Conservation (phyloP, 2,797 vertebrate genomes). For the Chiroxiphia lanceolata region DNA sequence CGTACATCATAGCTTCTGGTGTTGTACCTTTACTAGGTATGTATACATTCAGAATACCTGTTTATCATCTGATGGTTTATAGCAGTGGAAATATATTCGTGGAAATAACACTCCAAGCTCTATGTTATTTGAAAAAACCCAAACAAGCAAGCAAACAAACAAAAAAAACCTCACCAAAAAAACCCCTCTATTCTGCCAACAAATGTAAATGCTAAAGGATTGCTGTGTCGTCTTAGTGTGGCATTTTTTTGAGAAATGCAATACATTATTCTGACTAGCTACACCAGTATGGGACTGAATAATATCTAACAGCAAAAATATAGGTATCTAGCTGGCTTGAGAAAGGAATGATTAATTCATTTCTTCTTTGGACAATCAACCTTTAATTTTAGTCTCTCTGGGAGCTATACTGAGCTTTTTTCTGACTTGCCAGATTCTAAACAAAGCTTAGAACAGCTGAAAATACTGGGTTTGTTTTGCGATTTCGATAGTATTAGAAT, state of each 20-base stretch:
- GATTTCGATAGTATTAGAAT: not conserved
- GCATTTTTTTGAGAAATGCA: not conserved
- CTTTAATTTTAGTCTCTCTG: not conserved
- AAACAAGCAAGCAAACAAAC: too few relatives aligned
- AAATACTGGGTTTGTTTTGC: not conserved
- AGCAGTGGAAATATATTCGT: not conserved
- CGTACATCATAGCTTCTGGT: conserved; percentile 92
- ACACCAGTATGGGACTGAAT: not conserved
- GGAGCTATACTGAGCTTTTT: not conserved
- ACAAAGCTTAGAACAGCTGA: not conserved
- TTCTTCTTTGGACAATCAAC: not conserved
- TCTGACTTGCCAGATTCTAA: not conserved
- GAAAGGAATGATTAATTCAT: not conserved
- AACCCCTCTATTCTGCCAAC: not conserved
- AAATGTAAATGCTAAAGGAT: not conserved
- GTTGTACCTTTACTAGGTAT: conserved; percentile 88
- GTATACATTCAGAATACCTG: conserved; percentile 10
- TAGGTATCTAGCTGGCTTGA: not conserved
- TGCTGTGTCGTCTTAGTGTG: not conserved
- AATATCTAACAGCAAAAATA: not conserved
- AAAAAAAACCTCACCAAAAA: not conserved
- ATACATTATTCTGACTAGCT: not conserved
- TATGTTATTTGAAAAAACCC: not conserved
- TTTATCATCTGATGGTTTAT: not conserved
- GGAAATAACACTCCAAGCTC: not conserved